Percentiles rank a stretch among this genome's conserved stretches.
These are phyloP conservation scores for Atta colombica DNA, from an alignment of 1,140 invertebrate genomes.

Conservation along the genomic window DNA sequence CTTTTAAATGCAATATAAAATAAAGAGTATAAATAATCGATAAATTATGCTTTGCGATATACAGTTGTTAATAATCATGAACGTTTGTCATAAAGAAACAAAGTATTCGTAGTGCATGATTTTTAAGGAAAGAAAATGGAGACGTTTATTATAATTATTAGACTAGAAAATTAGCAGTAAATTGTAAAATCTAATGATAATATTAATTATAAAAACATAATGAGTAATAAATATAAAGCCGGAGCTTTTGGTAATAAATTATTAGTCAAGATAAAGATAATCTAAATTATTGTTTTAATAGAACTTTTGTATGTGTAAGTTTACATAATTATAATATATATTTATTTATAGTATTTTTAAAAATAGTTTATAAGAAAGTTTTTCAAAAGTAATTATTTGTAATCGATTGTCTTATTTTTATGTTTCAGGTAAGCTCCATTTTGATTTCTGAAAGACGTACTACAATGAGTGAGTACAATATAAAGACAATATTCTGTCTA, in stretches of 20 bases:
- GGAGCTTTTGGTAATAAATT: no score
- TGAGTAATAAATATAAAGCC: no score
- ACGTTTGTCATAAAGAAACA: neutral
- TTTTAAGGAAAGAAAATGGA: constrained; percentile 4
- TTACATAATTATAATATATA: constrained; percentile 7
- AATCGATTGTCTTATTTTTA: constrained; percentile 1
- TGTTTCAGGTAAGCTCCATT: constrained; percentile 66
- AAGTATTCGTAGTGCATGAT: neutral
- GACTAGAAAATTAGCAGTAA: no score
- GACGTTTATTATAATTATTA: no score
- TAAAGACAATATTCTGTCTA: neutral
- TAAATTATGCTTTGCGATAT: neutral
- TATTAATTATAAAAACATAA: no score
- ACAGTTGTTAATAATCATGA: constrained; percentile 28
- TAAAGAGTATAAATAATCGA: no score
- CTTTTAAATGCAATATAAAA: no score
- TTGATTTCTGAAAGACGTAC: neutral
- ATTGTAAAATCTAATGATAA: no score
- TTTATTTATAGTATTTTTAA: neutral
- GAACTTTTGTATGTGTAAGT: neutral
- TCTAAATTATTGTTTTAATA: constrained; percentile 29
- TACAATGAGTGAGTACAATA: constrained; percentile 8
- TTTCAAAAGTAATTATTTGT: neutral
- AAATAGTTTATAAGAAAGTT: neutral
- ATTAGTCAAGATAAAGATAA: no score